These are phyloP conservation scores for Hemithea aestivaria DNA, from an alignment of 2,888 invertebrate species.

Conservation along the genomic window DNA sequence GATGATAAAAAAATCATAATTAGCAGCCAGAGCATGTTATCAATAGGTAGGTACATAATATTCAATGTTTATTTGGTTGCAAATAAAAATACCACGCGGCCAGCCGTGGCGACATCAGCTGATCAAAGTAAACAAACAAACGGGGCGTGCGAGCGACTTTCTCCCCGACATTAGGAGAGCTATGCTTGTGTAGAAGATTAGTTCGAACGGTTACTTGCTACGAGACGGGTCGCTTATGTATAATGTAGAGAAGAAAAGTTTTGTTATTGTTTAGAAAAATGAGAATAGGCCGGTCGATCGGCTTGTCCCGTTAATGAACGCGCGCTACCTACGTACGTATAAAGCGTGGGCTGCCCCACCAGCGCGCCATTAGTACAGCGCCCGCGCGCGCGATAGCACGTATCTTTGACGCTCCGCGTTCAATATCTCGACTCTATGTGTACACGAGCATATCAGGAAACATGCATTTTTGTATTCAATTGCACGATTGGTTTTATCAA, in stretches of 20 bases:
- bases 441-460: constrained; percentile 65
- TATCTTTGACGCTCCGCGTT: constrained; percentile 65
- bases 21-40: constrained; percentile 6
- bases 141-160: constrained; percentile 35
- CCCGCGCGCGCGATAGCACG: constrained; percentile 75
- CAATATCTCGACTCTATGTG: constrained; percentile 74
- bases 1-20: too few relatives aligned
- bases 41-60: neutral
- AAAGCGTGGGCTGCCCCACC: constrained; percentile 74
- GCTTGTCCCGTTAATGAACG: constrained; percentile 74
- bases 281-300: constrained; percentile 75
- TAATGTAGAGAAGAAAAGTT: constrained; percentile 42
- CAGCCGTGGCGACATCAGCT: constrained; percentile 54
- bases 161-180: constrained; percentile 25
- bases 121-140: constrained; percentile 62
- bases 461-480: constrained; percentile 72
- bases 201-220: constrained; percentile 18
- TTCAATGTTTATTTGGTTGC: constrained; percentile 6
- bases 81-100: constrained; percentile 36
- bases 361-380: constrained; percentile 73
- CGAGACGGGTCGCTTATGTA: constrained; percentile 31
- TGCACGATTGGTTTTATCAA: constrained; percentile 73
- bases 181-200: constrained; percentile 13
- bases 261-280: constrained; percentile 73
- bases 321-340: constrained; percentile 73